phyloP scores from a whole-genome alignment of 1,140 invertebrate genomes.

The Drosophila seguyi region DNA sequence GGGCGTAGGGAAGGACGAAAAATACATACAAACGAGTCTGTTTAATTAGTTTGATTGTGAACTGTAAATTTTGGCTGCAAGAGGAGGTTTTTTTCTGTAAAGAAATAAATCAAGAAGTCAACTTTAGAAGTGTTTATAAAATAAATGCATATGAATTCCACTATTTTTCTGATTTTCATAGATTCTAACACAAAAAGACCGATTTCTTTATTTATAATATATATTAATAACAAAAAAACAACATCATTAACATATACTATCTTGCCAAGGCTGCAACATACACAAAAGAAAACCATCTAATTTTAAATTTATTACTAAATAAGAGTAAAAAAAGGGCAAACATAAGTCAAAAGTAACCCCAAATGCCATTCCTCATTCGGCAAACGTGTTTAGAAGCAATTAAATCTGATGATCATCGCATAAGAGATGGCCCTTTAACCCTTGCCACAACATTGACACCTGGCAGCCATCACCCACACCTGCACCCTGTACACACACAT shows the following conservation, averaged over 20 bases:
- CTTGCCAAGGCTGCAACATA: no score
- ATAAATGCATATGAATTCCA: no score
- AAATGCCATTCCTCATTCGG: background rate
- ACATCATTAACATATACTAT: no score
- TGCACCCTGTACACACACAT: conserved; percentile 13
- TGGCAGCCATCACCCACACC: conserved; percentile 32
- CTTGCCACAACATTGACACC: conserved; percentile 34
- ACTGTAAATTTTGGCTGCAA: background rate
- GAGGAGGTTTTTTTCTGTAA: background rate
- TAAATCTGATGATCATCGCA: conserved; percentile 13
- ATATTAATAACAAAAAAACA: no score
- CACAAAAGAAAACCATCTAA: no score
- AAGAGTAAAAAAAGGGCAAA: no score
- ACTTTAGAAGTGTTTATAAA: no score
- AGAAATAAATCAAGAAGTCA: no score
- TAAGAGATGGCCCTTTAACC: background rate
- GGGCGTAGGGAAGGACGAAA: background rate
- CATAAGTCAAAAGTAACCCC: no score
- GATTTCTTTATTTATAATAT: background rate
- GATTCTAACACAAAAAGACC: background rate
- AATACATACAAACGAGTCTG: background rate
- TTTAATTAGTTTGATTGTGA: conserved; percentile 10
- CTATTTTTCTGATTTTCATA: no score
- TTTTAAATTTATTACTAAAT: no score
- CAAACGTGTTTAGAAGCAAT: conserved; percentile 16